These are phyloP conservation scores for Polydrusus tereticollis DNA, from an alignment of 2,888 invertebrate species.

Conservation along the genomic window DNA sequence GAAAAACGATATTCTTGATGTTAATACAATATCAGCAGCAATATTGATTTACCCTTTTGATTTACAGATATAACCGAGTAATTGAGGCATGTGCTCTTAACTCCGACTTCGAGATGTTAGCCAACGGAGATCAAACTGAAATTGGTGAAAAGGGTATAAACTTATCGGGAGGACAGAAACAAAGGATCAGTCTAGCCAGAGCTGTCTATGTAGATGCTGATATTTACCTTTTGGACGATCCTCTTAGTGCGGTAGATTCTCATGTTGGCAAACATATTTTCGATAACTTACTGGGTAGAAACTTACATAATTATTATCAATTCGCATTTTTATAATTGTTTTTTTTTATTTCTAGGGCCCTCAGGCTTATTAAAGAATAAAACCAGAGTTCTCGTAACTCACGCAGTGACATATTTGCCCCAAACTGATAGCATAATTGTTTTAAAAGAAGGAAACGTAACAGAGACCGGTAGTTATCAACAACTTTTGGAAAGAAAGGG, in stretches of 20 bases:
- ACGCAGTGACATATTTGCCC: conserved; percentile 72
- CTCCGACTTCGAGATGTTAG: conserved; percentile 69
- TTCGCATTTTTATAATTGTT: too few relatives aligned
- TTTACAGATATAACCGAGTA: conserved; percentile 50
- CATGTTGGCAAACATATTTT: conserved; percentile 76
- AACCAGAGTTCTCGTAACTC: conserved; percentile 70
- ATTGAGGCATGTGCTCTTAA: conserved; percentile 66
- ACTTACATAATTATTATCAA: too few relatives aligned
- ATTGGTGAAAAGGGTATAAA: conserved; percentile 73
- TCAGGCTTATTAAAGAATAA: conserved; percentile 65
- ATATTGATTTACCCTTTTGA: too few relatives aligned
- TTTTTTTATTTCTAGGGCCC: conserved; percentile 66
- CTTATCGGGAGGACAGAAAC: conserved; percentile 90
- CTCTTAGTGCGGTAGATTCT: conserved; percentile 93
- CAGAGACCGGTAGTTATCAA: conserved; percentile 68
- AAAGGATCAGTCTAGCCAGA: conserved; percentile 88
- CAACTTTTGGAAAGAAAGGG: conserved; percentile 65
- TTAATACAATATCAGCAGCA: too few relatives aligned
- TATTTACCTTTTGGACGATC: conserved; percentile 94
- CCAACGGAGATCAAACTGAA: conserved; percentile 70
- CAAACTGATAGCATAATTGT: conserved; percentile 69
- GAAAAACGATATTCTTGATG: too few relatives aligned
- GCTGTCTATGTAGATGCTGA: conserved; percentile 91
- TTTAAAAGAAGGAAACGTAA: conserved; percentile 68
- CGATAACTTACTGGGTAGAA: conserved; percentile 57